Conservation (phyloP, 2,797 vertebrate species). For the Mustela erminea region DNA sequence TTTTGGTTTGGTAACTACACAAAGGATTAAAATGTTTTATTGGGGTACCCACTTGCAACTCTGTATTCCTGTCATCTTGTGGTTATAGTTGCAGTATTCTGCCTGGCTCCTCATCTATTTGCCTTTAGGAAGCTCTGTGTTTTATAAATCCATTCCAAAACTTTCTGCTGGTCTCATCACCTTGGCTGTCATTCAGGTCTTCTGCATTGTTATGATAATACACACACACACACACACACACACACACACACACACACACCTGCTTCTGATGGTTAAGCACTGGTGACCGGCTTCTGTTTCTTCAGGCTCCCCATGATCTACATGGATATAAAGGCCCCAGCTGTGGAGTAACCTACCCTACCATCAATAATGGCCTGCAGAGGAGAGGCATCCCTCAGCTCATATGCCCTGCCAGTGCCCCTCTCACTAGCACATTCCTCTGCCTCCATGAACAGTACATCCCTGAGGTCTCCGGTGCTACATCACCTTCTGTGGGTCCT, state of each 20-base stretch:
- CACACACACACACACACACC: accelerated
- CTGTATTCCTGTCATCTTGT: neutral
- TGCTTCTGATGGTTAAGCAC: neutral
- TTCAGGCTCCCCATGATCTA: neutral
- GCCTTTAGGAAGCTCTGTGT: neutral
- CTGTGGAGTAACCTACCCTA: neutral
- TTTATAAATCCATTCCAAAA: neutral
- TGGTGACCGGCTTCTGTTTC: neutral
- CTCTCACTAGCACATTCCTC: neutral
- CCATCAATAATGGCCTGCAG: neutral
- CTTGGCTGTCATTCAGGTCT: neutral
- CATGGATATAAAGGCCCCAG: neutral
- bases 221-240: too few relatives aligned
- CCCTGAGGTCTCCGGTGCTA: neutral
- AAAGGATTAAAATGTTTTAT: neutral
- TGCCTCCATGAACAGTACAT: neutral
- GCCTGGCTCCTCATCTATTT: neutral
- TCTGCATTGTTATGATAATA: neutral
- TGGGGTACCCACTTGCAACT: neutral
- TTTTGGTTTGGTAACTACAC: neutral
- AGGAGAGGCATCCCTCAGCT: neutral
- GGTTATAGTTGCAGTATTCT: neutral
- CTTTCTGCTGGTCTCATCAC: neutral
- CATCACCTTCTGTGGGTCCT: neutral
- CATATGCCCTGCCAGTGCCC: neutral